Base-by-base conservation (phyloP, 2,113 vertebrate species). In the Electrona antarctica region DNA sequence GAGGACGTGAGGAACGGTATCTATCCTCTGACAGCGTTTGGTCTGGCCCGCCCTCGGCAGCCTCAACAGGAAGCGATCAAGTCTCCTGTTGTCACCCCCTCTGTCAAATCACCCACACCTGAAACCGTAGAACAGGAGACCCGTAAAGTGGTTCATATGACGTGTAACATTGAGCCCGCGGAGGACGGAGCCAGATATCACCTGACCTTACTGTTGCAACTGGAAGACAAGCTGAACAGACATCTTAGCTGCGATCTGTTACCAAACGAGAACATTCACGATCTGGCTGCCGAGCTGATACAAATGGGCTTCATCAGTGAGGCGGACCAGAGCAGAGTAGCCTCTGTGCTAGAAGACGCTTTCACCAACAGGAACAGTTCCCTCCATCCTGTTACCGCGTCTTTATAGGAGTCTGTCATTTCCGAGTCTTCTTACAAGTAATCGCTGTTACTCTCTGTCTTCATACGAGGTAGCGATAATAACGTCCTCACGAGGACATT, bases 1-100 rank as follows among this genome's bases (percentile, higher is more conserved):
- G 97, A 98, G 89, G 97, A 98, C 87, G 97, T 99, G 66, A 95
- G 97, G 91, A 98, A 99, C n/a, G 97, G 97, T 29, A 99, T 98
- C 89, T 99, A 97, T 81, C 97, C 97, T 0, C 91, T 99, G 75
- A 98, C 95, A 0, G 96, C 96, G 0, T 98, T 98, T 14, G 95
- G 97, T 45, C 88, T 98, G 74, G 95, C 96, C 0, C 92, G 93
- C 10, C 95, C 95, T 55, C 97, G 98, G 87, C 96, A 97, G 84
- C 95, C 95, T 8, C 96, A 96, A 77, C 94, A 95, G 79, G 94
- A 97, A 1, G 89, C 94, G 52, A 92, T 97, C 74, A 95, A 94
- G 28, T 97, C 97, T 15, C 96, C 97, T 10, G 92, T 98, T 46
- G 94, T 96, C 14, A 90, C 96, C 1, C 96, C 97, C 0, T 95